A percentile compares a stretch with the other conserved stretches of the same genome.
These are phyloP conservation scores for Gallinago stenura DNA, from an alignment of 2,797 vertebrate species.

Conservation along the genomic window DNA sequence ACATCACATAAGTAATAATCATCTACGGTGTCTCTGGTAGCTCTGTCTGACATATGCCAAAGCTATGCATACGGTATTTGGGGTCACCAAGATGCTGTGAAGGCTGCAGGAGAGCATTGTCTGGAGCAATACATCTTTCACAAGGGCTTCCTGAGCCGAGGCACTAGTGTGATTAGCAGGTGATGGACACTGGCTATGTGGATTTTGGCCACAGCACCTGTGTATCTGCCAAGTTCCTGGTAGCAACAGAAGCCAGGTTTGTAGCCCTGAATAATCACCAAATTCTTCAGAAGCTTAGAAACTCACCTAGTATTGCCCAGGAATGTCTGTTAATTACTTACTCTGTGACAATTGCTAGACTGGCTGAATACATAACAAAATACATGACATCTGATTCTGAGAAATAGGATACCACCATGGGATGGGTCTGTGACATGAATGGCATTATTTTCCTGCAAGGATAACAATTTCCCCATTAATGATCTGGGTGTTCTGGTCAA, in stretches of 20 bases:
- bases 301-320: neutral
- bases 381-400: neutral
- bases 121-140: neutral
- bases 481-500: constrained; percentile 79
- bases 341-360: neutral
- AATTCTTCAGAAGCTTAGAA: neutral
- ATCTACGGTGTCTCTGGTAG: neutral
- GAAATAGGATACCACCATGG: neutral
- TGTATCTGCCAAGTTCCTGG: neutral
- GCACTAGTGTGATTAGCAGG: neutral
- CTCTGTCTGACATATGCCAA: neutral
- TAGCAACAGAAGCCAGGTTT: neutral
- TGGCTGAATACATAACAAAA: neutral
- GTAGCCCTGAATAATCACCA: neutral
- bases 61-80: neutral
- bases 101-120: neutral
- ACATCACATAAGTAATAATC: neutral
- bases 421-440: neutral
- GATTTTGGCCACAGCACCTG: neutral
- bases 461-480: constrained; percentile 86
- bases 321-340: neutral
- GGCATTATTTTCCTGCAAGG: constrained; percentile 64
- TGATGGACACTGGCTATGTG: neutral
- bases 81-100: neutral
- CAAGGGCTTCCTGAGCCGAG: neutral